Base-by-base conservation (phyloP, 2,797 vertebrate species). In the Macropodus opercularis region DNA sequence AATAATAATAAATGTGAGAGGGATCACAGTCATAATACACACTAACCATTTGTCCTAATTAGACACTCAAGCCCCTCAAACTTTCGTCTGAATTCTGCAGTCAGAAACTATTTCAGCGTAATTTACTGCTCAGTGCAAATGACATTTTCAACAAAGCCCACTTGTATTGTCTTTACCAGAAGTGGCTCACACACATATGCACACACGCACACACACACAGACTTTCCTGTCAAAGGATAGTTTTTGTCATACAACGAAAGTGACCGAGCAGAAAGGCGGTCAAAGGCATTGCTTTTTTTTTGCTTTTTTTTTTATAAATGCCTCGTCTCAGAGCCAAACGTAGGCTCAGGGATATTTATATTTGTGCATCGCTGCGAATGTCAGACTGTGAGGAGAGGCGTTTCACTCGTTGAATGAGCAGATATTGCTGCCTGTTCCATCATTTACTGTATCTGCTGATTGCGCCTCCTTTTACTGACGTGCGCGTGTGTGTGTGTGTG, bases 81-180 rank as follows among this genome's bases (percentile, higher is more conserved):
- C 50, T 44, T 68, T 77, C 27, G 7, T 43, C 56, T 63, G 61
- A 60, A 76, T 56, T 58, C 32, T 14, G 21, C 29, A 31, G n/a
- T 23, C 34, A 57, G 14, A 42, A 10, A 42, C n/a, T n/a, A 8
- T 57, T 32, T 60, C 54, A 22, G 44, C 38, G 58, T 70, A 52
- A 18, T 53, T 83, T 46, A 70, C 34, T 62, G 62, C 64, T 34
- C 10, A 34, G 32, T n/a, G 13, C 46, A 56, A 57, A 55, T 22
- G 39, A 76, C 71, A 59, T 18, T 17, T 61, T 47, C 36, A 41
- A 70, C 52, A 47, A 58, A 72, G 73, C 67, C 71, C 65, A 76
- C 75, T 79, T 71, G 61, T 61, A 72, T 77, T 80, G 80, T 65
- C 74, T 61, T 88, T 87, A 90, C 81, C 76, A 88, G 85, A 88